A percentile compares a stretch with the other conserved stretches of the same genome.
phyloP scores from a whole-genome alignment of 1,140 invertebrate genomes.

The Macrobrachium rosenbergii region DNA sequence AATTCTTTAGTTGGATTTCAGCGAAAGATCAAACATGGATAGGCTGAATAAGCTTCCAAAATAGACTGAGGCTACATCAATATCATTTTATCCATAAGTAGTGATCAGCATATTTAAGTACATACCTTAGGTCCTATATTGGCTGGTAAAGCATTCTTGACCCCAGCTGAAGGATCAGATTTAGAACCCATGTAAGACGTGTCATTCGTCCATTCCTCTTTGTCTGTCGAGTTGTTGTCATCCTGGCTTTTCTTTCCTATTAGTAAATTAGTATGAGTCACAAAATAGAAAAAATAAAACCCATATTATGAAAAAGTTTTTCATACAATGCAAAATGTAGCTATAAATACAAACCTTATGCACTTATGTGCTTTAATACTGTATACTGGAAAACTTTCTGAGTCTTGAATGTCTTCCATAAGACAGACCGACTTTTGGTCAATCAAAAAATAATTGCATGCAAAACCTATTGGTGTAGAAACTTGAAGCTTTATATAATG shows the following conservation, averaged over 20 bases:
- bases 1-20: too few species aligned
- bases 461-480: too few species aligned
- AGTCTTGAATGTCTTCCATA: too few species aligned
- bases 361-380: too few species aligned
- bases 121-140: conserved; percentile 45
- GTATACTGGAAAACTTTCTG: too few species aligned
- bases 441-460: too few species aligned
- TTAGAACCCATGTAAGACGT: conserved; percentile 21
- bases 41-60: not conserved
- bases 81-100: not conserved
- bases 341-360: too few species aligned
- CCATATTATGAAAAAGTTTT: not conserved
- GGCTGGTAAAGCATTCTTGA: conserved; percentile 1
- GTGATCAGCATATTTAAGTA: not conserved
- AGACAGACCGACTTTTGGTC: too few species aligned
- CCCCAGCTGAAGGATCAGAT: conserved; percentile 5
- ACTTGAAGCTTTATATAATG: too few species aligned
- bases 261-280: not conserved
- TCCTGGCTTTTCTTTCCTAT: not conserved
- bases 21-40: too few species aligned
- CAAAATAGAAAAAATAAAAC: not conserved
- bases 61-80: not conserved
- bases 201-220: not conserved
- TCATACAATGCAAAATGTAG: not conserved
- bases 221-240: not conserved